Evolutionary conservation across 2,888 invertebrate species (phyloP).

Genomic region (Peribatodes rhomboidaria): DNA sequence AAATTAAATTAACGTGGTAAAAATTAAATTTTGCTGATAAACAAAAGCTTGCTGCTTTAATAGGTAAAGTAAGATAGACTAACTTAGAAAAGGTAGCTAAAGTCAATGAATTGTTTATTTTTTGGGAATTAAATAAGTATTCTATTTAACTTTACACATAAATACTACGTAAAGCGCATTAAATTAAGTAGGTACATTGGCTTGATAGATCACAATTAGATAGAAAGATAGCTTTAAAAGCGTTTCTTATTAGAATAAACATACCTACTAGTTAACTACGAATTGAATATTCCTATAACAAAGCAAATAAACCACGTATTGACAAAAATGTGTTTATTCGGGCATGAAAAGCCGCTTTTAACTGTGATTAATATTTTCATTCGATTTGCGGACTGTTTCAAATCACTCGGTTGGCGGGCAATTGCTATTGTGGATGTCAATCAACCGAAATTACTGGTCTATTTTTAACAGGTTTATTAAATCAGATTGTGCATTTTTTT

Average conservation of each 20-base stretch:
- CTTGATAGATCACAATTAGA: no score
- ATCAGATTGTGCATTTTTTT: background rate
- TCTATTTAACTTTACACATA: no score
- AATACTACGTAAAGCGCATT: no score
- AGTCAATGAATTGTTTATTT: slow-evolving; percentile 1
- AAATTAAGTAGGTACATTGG: no score
- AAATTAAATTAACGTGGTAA: slow-evolving; percentile 39
- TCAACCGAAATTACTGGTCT: slow-evolving; percentile 40
- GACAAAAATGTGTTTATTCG: slow-evolving; percentile 20
- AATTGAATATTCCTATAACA: no score
- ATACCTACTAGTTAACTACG: no score
- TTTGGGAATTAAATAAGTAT: background rate
- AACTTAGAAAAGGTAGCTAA: slow-evolving; percentile 1
- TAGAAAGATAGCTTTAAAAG: no score
- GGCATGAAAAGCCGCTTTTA: slow-evolving; percentile 33
- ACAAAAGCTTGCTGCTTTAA: slow-evolving; percentile 11
- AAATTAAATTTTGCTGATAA: slow-evolving; percentile 17
- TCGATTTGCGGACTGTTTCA: slow-evolving; percentile 37
- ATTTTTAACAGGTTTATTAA: slow-evolving; percentile 23
- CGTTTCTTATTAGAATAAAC: no score
- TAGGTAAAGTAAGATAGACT: background rate
- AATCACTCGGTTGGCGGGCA: slow-evolving; percentile 24
- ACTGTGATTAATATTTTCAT: slow-evolving; percentile 41
- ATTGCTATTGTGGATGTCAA: slow-evolving; percentile 33
- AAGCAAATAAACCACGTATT: slow-evolving; percentile 20